Evolutionary conservation across 1,140 invertebrate genomes (phyloP).

Genomic region (Ladona fulva): DNA sequence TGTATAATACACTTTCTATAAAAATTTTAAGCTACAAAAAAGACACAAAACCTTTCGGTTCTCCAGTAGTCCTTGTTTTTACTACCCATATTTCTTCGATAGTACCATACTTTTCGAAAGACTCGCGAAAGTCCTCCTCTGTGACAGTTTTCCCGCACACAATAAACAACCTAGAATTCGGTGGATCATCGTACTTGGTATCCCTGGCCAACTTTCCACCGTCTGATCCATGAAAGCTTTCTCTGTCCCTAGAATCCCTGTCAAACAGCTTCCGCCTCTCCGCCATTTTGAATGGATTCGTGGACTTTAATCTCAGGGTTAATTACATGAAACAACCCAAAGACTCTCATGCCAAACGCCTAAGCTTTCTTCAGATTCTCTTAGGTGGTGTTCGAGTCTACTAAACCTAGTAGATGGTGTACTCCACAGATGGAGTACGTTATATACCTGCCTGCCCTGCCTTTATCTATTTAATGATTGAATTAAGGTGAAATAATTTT

Average conservation of each 20-base stretch:
- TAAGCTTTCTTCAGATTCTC: too few relatives aligned
- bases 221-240: background rate
- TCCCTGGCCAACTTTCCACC: background rate
- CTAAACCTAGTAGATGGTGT: too few relatives aligned
- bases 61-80: conserved; percentile 71
- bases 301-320: background rate
- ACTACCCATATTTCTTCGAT: conserved; percentile 86
- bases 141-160: conserved; percentile 72
- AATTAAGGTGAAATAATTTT: too few relatives aligned
- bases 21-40: background rate
- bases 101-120: conserved; percentile 70
- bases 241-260: background rate
- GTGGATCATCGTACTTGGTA: conserved; percentile 58
- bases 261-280: conserved; percentile 7
- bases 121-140: conserved; percentile 68
- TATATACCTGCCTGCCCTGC: too few relatives aligned
- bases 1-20: too few relatives aligned
- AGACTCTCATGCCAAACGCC: too few relatives aligned
- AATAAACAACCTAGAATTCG: conserved; percentile 77
- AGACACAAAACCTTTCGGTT: conserved; percentile 64
- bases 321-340: too few relatives aligned
- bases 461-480: too few relatives aligned
- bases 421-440: too few relatives aligned
- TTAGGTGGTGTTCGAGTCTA: too few relatives aligned
- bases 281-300: background rate